Evolutionary conservation across 2,797 vertebrate species (phyloP).

Genomic region (Syngnathus acus): DNA sequence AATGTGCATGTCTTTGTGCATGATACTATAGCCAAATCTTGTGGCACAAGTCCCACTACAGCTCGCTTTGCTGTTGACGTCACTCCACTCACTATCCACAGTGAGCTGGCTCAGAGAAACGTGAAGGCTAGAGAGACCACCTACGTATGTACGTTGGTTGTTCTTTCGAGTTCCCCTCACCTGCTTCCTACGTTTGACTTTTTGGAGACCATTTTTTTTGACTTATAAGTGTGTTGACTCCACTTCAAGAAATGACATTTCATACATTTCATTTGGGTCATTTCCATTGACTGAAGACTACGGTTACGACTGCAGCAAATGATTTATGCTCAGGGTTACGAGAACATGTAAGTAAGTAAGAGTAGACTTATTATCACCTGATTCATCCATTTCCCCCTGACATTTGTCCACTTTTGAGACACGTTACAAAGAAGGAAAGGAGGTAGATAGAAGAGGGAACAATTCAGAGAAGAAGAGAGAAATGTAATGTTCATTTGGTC

Average conservation of each 20-base stretch:
- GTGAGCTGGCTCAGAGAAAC: too few species aligned
- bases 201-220: too few species aligned
- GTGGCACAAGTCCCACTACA: too few species aligned
- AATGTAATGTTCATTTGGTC: background rate
- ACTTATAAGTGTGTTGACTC: too few species aligned
- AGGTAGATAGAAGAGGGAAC: slow-evolving; percentile 41
- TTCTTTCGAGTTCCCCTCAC: too few species aligned
- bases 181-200: too few species aligned
- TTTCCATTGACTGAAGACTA: background rate
- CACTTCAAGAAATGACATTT: background rate
- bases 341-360: background rate
- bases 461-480: background rate
- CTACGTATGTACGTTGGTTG: too few species aligned
- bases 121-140: too few species aligned
- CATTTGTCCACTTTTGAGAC: slow-evolving; percentile 3
- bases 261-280: background rate
- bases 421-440: slow-evolving; percentile 38
- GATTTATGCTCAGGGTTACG: background rate
- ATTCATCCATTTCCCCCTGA: slow-evolving; percentile 79
- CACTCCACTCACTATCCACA: too few species aligned
- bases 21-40: too few species aligned
- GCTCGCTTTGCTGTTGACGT: too few species aligned
- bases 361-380: slow-evolving; percentile 73
- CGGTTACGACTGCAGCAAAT: background rate
- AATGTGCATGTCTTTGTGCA: too few species aligned